Conservation (phyloP, 2,888 invertebrate genomes). For the Meloe dianella region DNA sequence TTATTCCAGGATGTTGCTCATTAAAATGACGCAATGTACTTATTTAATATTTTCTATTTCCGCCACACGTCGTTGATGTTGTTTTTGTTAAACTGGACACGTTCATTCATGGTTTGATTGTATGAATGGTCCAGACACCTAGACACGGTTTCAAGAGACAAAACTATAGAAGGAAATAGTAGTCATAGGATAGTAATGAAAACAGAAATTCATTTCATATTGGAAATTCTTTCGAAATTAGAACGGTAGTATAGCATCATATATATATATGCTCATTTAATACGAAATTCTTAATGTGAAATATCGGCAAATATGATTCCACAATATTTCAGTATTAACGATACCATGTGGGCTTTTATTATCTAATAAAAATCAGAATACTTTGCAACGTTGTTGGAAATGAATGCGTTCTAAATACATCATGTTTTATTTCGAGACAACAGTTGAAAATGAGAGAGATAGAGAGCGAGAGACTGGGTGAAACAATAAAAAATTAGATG, state of each 20-base stretch:
- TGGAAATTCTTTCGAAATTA: conserved; percentile 19
- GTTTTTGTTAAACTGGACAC: conserved; percentile 35
- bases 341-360: conserved; percentile 32
- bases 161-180: neutral
- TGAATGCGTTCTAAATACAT: conserved; percentile 13
- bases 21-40: conserved; percentile 42
- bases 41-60: conserved; percentile 42
- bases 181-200: neutral
- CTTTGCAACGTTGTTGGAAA: conserved; percentile 18
- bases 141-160: neutral
- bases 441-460: neutral
- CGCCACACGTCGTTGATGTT: conserved; percentile 28
- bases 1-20: conserved; percentile 43
- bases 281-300: conserved; percentile 14
- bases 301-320: conserved; percentile 30
- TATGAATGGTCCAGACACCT: conserved; percentile 12
- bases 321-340: conserved; percentile 23
- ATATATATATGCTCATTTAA: neutral
- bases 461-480: neutral
- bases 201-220: neutral
- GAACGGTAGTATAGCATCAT: conserved; percentile 28
- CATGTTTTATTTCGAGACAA: conserved; percentile 17
- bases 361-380: conserved; percentile 27
- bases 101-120: conserved; percentile 32
- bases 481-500: conserved; percentile 1